Conservation (phyloP, 2,113 vertebrate genomes). For the Emberiza fucata region DNA sequence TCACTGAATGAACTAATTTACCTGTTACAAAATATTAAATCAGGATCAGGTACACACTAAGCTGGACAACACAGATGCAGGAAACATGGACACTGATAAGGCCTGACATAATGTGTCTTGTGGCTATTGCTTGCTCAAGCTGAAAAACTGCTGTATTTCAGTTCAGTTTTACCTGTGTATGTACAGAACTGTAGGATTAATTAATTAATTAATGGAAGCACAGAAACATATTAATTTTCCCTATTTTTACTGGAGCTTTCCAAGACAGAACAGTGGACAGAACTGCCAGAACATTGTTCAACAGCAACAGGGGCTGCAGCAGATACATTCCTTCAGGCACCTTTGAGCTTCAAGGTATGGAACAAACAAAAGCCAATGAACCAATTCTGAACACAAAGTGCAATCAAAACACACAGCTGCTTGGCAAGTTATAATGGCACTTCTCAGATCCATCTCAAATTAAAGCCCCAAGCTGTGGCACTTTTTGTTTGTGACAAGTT, state of each 20-base stretch:
- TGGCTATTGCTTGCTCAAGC: neutral
- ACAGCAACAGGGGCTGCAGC: neutral
- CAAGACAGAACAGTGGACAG: neutral
- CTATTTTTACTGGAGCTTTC: neutral
- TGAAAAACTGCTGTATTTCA: neutral
- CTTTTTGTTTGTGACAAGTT: neutral
- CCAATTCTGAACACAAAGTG: neutral
- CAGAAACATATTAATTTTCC: neutral
- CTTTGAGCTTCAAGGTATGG: neutral
- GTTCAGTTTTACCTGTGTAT: neutral
- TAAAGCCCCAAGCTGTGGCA: neutral
- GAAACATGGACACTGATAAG: neutral
- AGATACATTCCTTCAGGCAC: neutral
- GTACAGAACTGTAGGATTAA: neutral
- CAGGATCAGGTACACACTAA: neutral
- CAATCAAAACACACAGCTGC: neutral
- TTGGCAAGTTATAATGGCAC: neutral
- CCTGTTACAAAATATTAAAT: neutral
- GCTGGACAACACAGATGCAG: fast-evolving
- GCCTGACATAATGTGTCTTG: neutral
- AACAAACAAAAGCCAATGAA: neutral
- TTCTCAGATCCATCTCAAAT: neutral
- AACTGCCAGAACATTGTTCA: neutral
- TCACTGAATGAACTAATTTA: neutral
- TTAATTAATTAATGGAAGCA: neutral